Percentiles rank a stretch among this genome's conserved stretches.
phyloP scores from a whole-genome alignment of 2,797 vertebrate genomes.

The Hydrocynus forskahlii region DNA sequence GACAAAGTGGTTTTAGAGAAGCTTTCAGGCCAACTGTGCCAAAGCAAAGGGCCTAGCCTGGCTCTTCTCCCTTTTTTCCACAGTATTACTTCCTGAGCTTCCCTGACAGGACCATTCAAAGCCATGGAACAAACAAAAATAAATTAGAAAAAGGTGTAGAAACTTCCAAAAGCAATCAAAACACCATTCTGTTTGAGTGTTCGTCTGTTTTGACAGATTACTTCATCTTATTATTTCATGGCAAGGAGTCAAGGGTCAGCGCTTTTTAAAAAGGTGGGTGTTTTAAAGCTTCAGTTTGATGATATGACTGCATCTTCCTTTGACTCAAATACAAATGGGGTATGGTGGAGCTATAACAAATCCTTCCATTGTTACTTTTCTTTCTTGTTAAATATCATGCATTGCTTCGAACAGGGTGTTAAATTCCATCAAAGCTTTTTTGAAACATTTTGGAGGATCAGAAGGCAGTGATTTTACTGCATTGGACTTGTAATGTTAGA shows the following conservation, averaged over 20 bases:
- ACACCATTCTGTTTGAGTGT: conserved; percentile 44
- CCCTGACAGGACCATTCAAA: conserved; percentile 54
- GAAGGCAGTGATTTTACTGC: too few species aligned
- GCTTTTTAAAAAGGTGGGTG: background rate
- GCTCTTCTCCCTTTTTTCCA: conserved; percentile 36
- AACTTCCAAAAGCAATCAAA: conserved; percentile 42
- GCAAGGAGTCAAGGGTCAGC: conserved; percentile 6
- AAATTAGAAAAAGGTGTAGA: background rate
- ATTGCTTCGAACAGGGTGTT: background rate
- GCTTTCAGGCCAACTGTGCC: conserved; percentile 49
- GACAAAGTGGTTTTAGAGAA: conserved; percentile 63
- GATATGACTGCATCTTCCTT: background rate
- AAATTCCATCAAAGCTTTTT: too few species aligned
- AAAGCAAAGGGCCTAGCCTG: conserved; percentile 33
- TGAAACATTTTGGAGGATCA: too few species aligned
- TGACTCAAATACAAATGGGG: background rate
- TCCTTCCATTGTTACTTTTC: background rate
- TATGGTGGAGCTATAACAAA: background rate
- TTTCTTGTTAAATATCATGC: background rate
- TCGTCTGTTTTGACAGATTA: conserved; percentile 42
- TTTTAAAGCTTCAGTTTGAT: conserved; percentile 11
- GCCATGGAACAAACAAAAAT: conserved; percentile 52
- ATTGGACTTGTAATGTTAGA: too few species aligned
- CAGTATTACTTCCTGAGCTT: conserved; percentile 43
- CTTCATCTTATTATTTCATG: conserved; percentile 49